phyloP scores from a whole-genome alignment of 2,113 vertebrate genomes.

The Rhombomys opimus region DNA sequence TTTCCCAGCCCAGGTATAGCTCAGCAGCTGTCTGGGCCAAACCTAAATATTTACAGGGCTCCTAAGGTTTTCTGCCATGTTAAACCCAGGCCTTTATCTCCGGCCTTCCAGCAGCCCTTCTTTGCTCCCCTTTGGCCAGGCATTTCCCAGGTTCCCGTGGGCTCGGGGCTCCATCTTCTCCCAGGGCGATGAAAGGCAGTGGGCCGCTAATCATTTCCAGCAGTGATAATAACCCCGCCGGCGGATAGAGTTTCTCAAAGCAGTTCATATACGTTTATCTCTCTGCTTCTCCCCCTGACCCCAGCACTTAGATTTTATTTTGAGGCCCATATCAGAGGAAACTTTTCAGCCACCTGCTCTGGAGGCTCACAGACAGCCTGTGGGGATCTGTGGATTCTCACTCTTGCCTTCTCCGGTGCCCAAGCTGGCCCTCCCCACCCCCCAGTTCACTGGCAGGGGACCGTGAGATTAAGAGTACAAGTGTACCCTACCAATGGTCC shows the following conservation, averaged over 20 bases:
- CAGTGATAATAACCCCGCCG: constrained; percentile 61
- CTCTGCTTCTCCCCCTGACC: constrained; percentile 2
- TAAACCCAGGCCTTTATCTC: constrained; percentile 78
- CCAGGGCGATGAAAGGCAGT: constrained; percentile 62
- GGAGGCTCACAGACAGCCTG: neutral
- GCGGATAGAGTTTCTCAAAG: constrained; percentile 71
- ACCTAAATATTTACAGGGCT: constrained; percentile 74
- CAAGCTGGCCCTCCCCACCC: fast-evolving
- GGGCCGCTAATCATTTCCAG: constrained; percentile 76
- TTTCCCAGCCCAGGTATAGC: constrained; percentile 69
- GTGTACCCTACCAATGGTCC: neutral
- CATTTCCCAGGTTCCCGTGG: constrained; percentile 64
- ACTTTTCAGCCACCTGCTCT: constrained; percentile 42
- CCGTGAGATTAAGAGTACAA: no score
- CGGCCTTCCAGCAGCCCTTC: neutral
- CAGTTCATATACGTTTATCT: constrained; percentile 21
- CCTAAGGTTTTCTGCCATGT: constrained; percentile 68
- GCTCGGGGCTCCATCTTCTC: constrained; percentile 55
- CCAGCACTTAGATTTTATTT: neutral
- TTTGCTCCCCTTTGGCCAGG: constrained; percentile 52
- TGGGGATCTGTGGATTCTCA: fast-evolving
- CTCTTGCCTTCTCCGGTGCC: fast-evolving
- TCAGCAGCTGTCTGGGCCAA: constrained; percentile 76
- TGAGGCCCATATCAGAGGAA: neutral
- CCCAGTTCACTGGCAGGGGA: neutral